phyloP scores from a whole-genome alignment of 2,113 vertebrate species.

The Tichodroma muraria region DNA sequence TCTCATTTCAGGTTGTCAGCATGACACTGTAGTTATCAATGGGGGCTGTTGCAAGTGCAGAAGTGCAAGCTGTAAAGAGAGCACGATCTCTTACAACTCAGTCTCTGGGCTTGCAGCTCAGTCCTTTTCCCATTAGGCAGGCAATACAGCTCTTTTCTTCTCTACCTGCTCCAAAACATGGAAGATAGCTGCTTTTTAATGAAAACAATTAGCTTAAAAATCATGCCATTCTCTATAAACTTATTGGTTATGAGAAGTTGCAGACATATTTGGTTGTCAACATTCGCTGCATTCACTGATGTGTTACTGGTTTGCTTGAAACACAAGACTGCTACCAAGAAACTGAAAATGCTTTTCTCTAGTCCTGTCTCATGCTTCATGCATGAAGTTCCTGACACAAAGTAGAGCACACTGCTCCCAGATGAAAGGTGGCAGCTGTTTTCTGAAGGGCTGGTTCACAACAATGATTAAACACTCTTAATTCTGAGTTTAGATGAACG shows the following conservation, averaged over 20 bases:
- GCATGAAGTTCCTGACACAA: not conserved
- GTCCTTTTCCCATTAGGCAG: not conserved
- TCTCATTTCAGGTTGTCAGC: not conserved
- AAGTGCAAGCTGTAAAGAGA: not conserved
- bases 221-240: not conserved
- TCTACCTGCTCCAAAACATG: not conserved
- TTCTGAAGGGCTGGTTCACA: not conserved
- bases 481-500: not conserved
- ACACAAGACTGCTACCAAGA: not conserved
- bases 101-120: not conserved
- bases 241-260: not conserved
- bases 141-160: not conserved
- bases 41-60: not conserved
- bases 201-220: not conserved
- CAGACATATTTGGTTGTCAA: not conserved
- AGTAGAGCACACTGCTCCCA: not conserved
- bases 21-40: not conserved
- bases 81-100: not conserved
- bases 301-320: not conserved
- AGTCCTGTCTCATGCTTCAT: not conserved
- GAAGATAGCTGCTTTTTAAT: not conserved
- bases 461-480: not conserved
- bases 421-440: not conserved
- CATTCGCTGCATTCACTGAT: not conserved
- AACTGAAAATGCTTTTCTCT: not conserved